Evolutionary conservation across 2,797 vertebrate genomes (phyloP), one percentile per base, ranked within the genome.

Genomic region (Calcarius lapponicus): DNA sequence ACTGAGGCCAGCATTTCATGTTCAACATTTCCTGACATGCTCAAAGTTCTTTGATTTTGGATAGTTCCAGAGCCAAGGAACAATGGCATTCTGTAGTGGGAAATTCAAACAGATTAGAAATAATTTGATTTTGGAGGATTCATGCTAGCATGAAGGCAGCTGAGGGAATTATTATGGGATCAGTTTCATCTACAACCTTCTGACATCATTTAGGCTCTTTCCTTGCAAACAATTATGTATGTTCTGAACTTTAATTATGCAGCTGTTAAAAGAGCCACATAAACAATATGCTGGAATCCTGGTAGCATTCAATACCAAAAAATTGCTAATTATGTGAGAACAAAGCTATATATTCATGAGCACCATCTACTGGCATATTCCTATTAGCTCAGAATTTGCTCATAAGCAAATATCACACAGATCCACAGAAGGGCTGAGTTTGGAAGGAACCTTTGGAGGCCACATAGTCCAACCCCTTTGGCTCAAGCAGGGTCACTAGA

Each of bases 41-140:
- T 93, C 47, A 78, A 80, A 83, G 89, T 83, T 94, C 61, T 92
- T 91, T 83, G 69, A 83, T 86, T 95, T 92, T 90, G n/a, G 36
- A 58, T 42, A 51, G 54, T 45, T 90, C 50, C 40, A 76, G 50
- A 82, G 91, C 50, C 75, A 92, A 85, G 42, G 40, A 88, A 54
- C 40, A 89, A 71, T 87, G 79, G 54, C 34, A 71, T 80, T 72
- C 50, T 61, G 20, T 38, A 73, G 34, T 62, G 32, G 50, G 13
- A 60, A 81, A 83, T 70, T 82, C 71, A 61, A 53, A 87, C 9
- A 57, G 34, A 25, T 80, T 13, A 19, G 38, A 94, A 89, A 54
- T 74, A n/a, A 83, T 80, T 69, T 93, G 57, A 19, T 26, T 89
- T 90, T 69, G 54, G 38, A 88, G n/a, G 36, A 93, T 21, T 64